phyloP scores from a whole-genome alignment of 2,113 vertebrate species.

The Patagioenas fasciata region DNA sequence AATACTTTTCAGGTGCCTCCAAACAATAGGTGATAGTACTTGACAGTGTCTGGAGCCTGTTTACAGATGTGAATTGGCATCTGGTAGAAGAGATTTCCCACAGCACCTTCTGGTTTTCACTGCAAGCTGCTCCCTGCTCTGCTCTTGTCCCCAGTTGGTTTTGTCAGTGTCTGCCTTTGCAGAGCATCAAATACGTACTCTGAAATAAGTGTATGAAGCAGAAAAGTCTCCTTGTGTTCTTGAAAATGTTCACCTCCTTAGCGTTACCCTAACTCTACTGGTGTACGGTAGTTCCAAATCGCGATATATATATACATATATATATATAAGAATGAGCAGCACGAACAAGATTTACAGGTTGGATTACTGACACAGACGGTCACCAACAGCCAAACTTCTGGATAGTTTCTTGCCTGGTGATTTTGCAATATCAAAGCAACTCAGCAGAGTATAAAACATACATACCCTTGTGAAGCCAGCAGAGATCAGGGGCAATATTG shows the following conservation, averaged over 20 bases:
- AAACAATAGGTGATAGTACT: conserved; percentile 26
- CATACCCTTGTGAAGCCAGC: conserved; percentile 97
- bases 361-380: neutral
- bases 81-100: neutral
- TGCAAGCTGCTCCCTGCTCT: neutral
- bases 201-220: neutral
- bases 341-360: neutral
- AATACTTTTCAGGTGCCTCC: conserved; percentile 3
- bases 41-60: neutral
- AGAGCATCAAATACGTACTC: neutral
- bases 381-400: neutral
- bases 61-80: conserved; percentile 5
- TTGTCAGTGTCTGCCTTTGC: neutral
- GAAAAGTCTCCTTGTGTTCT: neutral
- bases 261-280: neutral
- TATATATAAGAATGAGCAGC: neutral
- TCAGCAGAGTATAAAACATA: neutral
- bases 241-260: neutral
- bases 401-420: neutral
- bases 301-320: neutral
- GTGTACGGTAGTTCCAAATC: neutral
- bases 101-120: neutral
- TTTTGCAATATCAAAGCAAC: neutral
- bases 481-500: conserved; percentile 90
- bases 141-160: neutral